A percentile compares a stretch with the other conserved stretches of the same genome.
phyloP scores from a whole-genome alignment of 2,113 vertebrate genomes.

The Cariama cristata region DNA sequence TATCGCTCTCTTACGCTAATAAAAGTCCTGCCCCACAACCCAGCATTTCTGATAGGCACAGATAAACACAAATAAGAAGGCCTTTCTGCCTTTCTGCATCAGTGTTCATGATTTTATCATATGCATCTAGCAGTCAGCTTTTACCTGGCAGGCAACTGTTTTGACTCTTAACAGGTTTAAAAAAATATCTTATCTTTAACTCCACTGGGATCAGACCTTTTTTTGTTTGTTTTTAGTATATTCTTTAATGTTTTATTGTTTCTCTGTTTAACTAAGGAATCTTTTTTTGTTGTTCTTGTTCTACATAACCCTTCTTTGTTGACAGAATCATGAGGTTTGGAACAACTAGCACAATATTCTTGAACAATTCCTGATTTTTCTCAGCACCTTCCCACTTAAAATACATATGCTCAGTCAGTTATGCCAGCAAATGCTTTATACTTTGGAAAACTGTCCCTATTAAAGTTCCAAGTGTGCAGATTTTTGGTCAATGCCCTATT shows the following conservation, averaged over 20 bases:
- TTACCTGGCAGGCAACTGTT: background rate
- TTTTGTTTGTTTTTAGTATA: background rate
- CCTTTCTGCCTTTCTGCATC: background rate
- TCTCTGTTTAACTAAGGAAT: background rate
- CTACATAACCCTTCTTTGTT: background rate
- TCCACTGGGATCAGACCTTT: background rate
- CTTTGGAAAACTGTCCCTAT: background rate
- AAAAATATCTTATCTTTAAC: background rate
- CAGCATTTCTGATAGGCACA: background rate
- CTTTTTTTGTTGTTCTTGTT: background rate
- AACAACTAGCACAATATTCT: background rate
- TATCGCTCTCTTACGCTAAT: background rate
- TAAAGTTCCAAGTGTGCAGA: background rate
- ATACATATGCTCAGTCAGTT: background rate
- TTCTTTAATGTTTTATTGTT: background rate
- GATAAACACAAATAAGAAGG: background rate
- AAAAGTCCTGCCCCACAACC: background rate
- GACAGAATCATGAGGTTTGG: background rate
- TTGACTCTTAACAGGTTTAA: background rate
- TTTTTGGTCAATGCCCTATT: background rate
- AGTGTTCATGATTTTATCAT: background rate
- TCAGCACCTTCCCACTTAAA: background rate
- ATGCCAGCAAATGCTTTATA: background rate
- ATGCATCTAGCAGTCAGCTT: background rate
- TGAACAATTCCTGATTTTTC: slow-evolving; percentile 24